Conservation (phyloP, 2,797 vertebrate species). For the Otolemur crassicaudatus region DNA sequence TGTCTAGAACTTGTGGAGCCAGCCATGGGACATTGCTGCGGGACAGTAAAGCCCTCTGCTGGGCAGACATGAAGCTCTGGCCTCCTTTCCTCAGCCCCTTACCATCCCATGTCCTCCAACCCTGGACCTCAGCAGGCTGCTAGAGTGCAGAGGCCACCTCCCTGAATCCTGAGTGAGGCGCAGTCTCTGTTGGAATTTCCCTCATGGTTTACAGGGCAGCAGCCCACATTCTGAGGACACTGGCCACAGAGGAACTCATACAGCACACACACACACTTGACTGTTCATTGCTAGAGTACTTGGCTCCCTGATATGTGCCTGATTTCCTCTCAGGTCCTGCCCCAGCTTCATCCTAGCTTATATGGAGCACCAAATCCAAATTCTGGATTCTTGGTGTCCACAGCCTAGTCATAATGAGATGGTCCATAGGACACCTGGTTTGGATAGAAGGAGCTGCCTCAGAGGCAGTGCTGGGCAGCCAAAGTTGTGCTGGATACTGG, state of each 20-base stretch:
- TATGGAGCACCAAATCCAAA: neutral
- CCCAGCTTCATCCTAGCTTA: constrained; percentile 33
- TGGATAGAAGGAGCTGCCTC: neutral
- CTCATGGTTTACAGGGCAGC: constrained; percentile 64
- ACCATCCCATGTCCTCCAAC: neutral
- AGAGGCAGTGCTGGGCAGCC: neutral
- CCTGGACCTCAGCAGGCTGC: neutral
- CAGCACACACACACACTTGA: neutral
- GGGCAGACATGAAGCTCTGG: constrained; percentile 39
- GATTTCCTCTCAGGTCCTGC: constrained; percentile 6
- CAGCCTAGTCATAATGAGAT: neutral
- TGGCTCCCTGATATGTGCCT: neutral
- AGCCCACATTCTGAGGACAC: constrained; percentile 60
- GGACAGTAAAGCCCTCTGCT: constrained; percentile 77
- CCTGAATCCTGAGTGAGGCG: constrained; percentile 8
- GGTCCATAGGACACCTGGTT: neutral
- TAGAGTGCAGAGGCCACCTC: neutral
- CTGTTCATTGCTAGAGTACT: neutral
- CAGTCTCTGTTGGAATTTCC: constrained; percentile 49
- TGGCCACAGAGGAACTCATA: neutral
- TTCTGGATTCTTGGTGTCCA: neutral
- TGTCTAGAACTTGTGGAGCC: constrained; percentile 16
- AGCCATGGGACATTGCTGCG: constrained; percentile 73
- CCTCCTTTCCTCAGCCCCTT: neutral
- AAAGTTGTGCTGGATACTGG: neutral